Evolutionary conservation across 2,797 vertebrate genomes (phyloP).

Genomic region (Hypotaenidia philippensis): DNA sequence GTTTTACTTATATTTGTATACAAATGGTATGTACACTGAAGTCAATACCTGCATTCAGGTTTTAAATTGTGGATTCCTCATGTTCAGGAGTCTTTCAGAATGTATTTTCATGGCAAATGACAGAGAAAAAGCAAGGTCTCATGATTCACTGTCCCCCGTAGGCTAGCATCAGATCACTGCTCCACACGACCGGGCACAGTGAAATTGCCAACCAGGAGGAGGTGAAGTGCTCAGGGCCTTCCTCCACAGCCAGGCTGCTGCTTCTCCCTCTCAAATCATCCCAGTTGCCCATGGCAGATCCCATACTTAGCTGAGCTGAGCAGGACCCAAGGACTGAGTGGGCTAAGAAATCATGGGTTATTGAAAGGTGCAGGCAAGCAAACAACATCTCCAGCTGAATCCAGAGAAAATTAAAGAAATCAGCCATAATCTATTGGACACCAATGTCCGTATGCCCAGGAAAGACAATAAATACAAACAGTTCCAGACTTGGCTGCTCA

Average conservation of each 20-base stretch:
- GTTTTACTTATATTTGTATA: not conserved
- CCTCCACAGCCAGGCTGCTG: fast-evolving
- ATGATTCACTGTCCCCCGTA: not conserved
- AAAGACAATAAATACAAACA: slow-evolving; percentile 36
- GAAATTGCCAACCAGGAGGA: fast-evolving
- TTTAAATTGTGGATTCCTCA: not conserved
- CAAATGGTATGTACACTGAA: not conserved
- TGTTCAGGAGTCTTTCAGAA: not conserved
- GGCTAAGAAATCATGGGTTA: not conserved
- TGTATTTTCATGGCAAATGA: not conserved
- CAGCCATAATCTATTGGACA: not conserved
- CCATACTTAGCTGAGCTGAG: not conserved
- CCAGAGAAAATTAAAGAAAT: not conserved
- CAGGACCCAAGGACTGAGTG: not conserved
- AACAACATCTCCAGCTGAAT: not conserved
- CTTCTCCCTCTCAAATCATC: not conserved
- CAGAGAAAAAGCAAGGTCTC: not conserved
- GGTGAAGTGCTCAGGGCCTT: not conserved
- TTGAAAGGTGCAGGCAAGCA: not conserved
- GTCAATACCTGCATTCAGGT: not conserved
- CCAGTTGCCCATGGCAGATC: not conserved
- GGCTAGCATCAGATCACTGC: not conserved
- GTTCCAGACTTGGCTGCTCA: not conserved
- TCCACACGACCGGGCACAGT: fast-evolving
- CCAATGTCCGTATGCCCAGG: not conserved